These are phyloP conservation scores for Cherax quadricarinatus DNA, from an alignment of 1,140 invertebrate genomes.

Conservation along the genomic window DNA sequence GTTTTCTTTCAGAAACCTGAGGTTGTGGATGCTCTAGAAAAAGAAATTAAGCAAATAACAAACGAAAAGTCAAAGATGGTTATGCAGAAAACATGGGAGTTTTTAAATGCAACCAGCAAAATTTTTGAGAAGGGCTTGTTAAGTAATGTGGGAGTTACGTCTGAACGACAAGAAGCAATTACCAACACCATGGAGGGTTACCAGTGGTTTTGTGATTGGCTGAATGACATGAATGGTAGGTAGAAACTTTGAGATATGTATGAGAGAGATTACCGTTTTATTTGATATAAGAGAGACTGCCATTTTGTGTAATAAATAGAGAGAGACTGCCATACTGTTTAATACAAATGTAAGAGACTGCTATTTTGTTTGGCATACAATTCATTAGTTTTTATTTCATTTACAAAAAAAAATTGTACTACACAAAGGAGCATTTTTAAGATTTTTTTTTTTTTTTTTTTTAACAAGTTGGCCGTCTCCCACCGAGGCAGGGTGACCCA, in stretches of 20 bases:
- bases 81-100: not conserved
- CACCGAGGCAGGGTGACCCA: no score
- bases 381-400: no score
- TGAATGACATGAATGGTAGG: not conserved
- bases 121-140: not conserved
- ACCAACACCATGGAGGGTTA: not conserved
- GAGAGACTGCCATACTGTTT: no score
- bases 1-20: not conserved
- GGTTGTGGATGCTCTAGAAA: not conserved
- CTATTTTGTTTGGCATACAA: no score
- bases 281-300: no score
- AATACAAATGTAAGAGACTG: no score
- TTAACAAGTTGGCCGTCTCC: no score
- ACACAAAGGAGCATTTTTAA: no score
- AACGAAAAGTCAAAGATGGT: not conserved
- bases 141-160: not conserved
- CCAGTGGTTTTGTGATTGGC: not conserved
- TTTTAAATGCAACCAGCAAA: not conserved
- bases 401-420: no score
- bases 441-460: no score
- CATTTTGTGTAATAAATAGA: no score
- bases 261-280: no score
- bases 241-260: not conserved
- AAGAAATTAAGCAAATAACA: not conserved
- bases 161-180: not conserved